Evolutionary conservation across 2,888 invertebrate genomes (phyloP), one percentile per base, ranked within the genome.

Genomic region (Furcula furcula): DNA sequence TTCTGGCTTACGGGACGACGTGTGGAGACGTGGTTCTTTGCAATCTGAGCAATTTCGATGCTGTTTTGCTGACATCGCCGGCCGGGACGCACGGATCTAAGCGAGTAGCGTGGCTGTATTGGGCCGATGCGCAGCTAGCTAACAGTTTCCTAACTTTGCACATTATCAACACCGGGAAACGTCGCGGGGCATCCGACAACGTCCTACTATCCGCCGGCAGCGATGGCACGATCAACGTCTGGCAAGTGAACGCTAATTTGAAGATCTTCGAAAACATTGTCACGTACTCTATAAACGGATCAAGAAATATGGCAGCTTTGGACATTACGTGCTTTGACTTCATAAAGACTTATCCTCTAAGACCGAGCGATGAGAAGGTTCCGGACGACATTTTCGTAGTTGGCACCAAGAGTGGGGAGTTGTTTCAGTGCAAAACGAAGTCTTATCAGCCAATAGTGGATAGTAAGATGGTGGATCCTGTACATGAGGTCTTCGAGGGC

Each of bases 261-360:
- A 75, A 74, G 28, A 54, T 73, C 0, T 84, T 87, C 22, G 77
- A 83, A 14, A 73, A 62, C 6, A 62, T 87, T 0, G 46, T 76
- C 0, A 57, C 66, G 0, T 87, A 80, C 32, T 41, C 42, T 0
- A 53, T 87, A 0, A 79, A 81, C 23, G 73, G 73, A 0, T 63
- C 73, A 0, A 61, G 57, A 4, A 77, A 79, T n/a, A 34, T 60
- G 19, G 45, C 53, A 0, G 44, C 67, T 0, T 67, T 75, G 0
- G 80, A 83, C 10, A 74, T 87, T 13, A 77, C 59, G 3, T 84
- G 85, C 42, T 84, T 87, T 19, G 86, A 85, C 32, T 85, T 82
- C 29, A 71, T 77, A 0, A 83, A 74, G 40, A 55, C 59, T 0
- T 73, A 49, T 22, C 78, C 82, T 0, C 36, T 81, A 0, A 53